A percentile compares a stretch with the other conserved stretches of the same genome.
Evolutionary conservation across 2,797 vertebrate genomes (phyloP).

Genomic region (Caiman crocodilus): DNA sequence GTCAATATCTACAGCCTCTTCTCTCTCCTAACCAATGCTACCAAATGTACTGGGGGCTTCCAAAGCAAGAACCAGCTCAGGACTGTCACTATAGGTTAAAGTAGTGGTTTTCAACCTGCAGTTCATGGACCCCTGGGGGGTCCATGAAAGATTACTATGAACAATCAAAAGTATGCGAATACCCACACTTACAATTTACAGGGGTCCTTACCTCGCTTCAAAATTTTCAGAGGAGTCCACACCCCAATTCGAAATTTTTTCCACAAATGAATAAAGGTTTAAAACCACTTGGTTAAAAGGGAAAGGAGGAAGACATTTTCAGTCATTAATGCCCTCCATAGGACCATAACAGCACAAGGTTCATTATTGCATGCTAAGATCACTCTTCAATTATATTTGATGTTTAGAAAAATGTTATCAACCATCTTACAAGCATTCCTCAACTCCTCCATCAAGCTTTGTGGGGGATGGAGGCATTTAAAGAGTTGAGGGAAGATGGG

Average conservation of each 20-base stretch:
- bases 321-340: not conserved
- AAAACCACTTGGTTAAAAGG: not conserved
- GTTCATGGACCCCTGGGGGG: too few relatives aligned
- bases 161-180: too few relatives aligned
- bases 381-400: not conserved
- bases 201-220: too few relatives aligned
- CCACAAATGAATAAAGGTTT: too few relatives aligned
- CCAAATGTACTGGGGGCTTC: fast-evolving
- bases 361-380: not conserved
- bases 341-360: not conserved
- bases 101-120: too few relatives aligned
- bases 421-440: not conserved
- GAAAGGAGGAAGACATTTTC: not conserved
- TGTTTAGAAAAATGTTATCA: too few relatives aligned
- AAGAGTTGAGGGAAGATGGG: not conserved
- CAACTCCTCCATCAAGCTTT: not conserved
- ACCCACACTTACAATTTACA: too few relatives aligned
- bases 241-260: too few relatives aligned
- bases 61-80: not conserved
- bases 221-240: too few relatives aligned
- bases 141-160: too few relatives aligned
- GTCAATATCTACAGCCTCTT: not conserved
- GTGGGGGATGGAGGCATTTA: not conserved
- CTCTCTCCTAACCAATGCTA: not conserved
- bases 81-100: not conserved